Conservation (phyloP, 1,140 invertebrate species). For the Papilio glaucus region DNA sequence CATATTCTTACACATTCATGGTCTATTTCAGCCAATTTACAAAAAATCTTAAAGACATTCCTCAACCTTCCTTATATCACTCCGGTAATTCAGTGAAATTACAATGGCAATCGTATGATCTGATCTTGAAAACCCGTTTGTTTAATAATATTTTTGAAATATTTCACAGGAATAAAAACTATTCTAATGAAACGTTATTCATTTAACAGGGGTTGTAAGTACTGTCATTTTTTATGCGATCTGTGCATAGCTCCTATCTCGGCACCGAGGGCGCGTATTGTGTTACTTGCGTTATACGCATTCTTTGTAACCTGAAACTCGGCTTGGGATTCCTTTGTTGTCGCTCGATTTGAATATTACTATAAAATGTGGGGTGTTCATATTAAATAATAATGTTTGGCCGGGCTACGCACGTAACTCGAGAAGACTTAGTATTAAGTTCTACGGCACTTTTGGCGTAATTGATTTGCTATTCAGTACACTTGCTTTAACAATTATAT, state of each 20-base stretch:
- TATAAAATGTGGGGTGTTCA: constrained; percentile 68
- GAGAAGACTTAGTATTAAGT: constrained; percentile 30
- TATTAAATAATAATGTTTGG: constrained; percentile 61
- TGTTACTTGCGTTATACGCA: constrained; percentile 69
- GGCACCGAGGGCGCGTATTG: constrained; percentile 65
- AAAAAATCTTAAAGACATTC: too few species aligned
- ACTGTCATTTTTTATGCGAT: constrained; percentile 46
- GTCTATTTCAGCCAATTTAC: too few species aligned
- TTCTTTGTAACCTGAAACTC: constrained; percentile 74
- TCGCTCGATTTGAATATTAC: constrained; percentile 76
- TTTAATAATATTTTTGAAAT: too few species aligned
- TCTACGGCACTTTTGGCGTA: constrained; percentile 27
- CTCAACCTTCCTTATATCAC: too few species aligned
- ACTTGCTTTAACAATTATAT: too few species aligned
- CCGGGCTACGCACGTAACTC: constrained; percentile 37
- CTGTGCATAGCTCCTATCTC: constrained; percentile 54
- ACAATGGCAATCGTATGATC: too few species aligned
- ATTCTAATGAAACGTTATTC: not conserved
- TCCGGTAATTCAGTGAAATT: too few species aligned
- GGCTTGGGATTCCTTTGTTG: constrained; percentile 75
- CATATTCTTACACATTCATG: too few species aligned
- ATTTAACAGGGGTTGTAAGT: constrained; percentile 27
- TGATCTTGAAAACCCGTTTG: too few species aligned
- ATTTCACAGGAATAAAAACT: not conserved
- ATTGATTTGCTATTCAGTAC: not conserved